Evolutionary conservation across 2,113 vertebrate genomes (phyloP).

Genomic region (Pontoporia blainvillei): DNA sequence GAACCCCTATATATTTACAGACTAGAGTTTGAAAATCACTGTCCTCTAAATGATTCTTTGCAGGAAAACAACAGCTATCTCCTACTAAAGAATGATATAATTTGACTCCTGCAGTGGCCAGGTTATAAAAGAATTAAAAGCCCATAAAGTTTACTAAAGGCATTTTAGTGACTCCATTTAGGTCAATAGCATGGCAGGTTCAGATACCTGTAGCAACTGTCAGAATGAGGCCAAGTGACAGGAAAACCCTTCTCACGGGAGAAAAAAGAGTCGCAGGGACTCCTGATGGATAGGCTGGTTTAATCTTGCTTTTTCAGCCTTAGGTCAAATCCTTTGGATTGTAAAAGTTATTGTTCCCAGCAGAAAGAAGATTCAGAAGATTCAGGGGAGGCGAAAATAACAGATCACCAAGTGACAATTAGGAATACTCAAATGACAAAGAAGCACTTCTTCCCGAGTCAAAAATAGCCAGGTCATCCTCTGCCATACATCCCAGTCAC

Average conservation of each 20-base stretch:
- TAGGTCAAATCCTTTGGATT: not conserved
- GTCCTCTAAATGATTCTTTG: not conserved
- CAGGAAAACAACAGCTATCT: not conserved
- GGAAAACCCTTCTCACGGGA: not conserved
- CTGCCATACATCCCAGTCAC: not conserved
- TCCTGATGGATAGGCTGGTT: not conserved
- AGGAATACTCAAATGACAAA: not conserved
- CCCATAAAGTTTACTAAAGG: not conserved
- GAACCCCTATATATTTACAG: not conserved
- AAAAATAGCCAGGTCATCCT: not conserved
- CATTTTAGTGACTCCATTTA: constrained; percentile 5
- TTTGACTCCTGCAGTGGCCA: not conserved
- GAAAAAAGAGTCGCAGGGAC: not conserved
- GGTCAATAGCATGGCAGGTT: not conserved
- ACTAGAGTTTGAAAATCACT: not conserved
- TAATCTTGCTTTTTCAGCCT: not conserved
- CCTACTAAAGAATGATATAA: not conserved
- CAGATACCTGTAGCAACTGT: not conserved
- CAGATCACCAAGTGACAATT: not conserved
- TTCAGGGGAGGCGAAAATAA: not conserved
- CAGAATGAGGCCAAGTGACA: not conserved
- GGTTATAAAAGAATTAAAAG: constrained; percentile 27
- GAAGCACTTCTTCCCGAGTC: not conserved
- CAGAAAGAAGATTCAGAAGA: not conserved
- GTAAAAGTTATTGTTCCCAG: not conserved